Conservation (phyloP, 2,888 invertebrate genomes). For the Sesia bembeciformis region DNA sequence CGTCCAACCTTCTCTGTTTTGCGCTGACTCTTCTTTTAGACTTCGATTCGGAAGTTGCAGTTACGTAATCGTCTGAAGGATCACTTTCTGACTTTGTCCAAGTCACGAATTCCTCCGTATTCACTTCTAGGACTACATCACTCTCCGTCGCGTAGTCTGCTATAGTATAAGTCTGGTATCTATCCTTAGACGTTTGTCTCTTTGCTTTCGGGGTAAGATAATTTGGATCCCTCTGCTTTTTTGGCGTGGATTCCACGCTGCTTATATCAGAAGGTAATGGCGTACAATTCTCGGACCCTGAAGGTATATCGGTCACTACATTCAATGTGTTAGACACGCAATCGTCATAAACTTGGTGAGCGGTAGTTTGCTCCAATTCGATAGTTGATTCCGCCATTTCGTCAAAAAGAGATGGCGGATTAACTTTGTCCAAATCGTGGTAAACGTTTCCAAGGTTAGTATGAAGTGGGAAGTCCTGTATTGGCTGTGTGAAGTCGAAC, state of each 20-base stretch:
- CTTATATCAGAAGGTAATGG: slow-evolving; percentile 81
- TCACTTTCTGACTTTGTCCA: slow-evolving; percentile 65
- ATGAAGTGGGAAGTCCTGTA: slow-evolving; percentile 62
- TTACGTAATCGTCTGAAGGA: slow-evolving; percentile 48
- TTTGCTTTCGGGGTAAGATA: slow-evolving; percentile 85
- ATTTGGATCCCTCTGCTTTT: slow-evolving; percentile 65
- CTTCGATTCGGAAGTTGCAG: slow-evolving; percentile 43
- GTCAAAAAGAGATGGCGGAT: slow-evolving; percentile 82
- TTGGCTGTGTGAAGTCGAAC: slow-evolving; percentile 75
- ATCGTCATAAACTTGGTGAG: slow-evolving; percentile 76
- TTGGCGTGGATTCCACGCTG: slow-evolving; percentile 85
- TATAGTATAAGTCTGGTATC: slow-evolving; percentile 89
- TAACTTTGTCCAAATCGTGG: slow-evolving; percentile 79
- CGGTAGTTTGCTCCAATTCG: slow-evolving; percentile 61
- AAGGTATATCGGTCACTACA: slow-evolving; percentile 71
- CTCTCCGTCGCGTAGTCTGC: slow-evolving; percentile 63
- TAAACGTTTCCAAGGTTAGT: slow-evolving; percentile 53
- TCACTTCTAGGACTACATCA: slow-evolving; percentile 37
- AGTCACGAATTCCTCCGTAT: slow-evolving; percentile 49
- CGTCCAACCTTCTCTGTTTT: slow-evolving; percentile 78
- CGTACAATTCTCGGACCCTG: slow-evolving; percentile 72
- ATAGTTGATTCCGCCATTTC: slow-evolving; percentile 78
- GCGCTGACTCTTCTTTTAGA: slow-evolving; percentile 69
- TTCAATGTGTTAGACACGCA: slow-evolving; percentile 73
- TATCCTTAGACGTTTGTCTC: slow-evolving; percentile 82